These are phyloP conservation scores for Anthonomus grandis DNA, from an alignment of 1,140 invertebrate genomes.

Conservation along the genomic window DNA sequence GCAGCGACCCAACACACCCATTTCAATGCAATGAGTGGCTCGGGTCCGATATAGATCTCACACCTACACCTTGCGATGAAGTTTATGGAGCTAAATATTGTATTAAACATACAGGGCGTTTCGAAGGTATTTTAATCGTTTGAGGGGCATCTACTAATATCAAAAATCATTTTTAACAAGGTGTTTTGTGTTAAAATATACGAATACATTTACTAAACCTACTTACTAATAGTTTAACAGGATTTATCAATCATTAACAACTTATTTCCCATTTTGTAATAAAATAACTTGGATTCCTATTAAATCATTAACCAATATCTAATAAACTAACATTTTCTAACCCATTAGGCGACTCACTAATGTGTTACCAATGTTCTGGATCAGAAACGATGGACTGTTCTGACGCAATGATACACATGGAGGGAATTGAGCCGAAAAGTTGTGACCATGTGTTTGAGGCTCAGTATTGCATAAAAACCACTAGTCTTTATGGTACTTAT, in stretches of 20 bases:
- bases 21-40: conserved; percentile 88
- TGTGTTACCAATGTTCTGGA: conserved; percentile 82
- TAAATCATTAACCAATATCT: no score
- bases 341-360: conserved; percentile 51
- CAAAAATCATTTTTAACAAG: no score
- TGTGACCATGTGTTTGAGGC: conserved; percentile 78
- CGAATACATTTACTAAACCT: no score
- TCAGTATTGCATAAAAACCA: conserved; percentile 81
- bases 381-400: conserved; percentile 69
- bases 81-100: conserved; percentile 85
- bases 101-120: conserved; percentile 91
- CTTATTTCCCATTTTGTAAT: no score
- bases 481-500: conserved; percentile 53
- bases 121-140: conserved; percentile 85
- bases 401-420: conserved; percentile 65
- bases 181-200: no score
- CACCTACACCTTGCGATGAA: conserved; percentile 68
- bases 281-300: no score
- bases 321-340: no score
- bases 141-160: no score
- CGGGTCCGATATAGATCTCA: conserved; percentile 64
- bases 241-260: no score
- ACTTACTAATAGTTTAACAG: no score
- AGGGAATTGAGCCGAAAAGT: conserved; percentile 56
- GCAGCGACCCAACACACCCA: conserved; percentile 70